phyloP scores from a whole-genome alignment of 2,113 vertebrate genomes.

The Psophia crepitans region DNA sequence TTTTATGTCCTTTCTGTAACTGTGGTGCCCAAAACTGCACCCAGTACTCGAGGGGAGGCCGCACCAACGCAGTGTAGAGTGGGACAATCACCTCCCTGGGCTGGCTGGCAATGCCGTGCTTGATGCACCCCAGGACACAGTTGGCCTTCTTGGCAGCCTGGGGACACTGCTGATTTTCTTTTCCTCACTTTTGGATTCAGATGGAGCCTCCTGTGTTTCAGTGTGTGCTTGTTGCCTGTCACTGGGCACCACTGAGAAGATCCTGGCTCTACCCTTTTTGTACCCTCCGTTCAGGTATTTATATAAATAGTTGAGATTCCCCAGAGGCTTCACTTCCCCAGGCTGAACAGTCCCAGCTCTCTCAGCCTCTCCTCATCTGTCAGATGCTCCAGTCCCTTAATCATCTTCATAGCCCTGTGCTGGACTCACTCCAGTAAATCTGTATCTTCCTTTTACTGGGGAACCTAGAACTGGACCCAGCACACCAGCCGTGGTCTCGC shows the following conservation, averaged over 20 bases:
- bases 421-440: neutral
- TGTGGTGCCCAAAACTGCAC: too few species aligned
- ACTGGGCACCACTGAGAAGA: neutral
- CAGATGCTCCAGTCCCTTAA: neutral
- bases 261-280: neutral
- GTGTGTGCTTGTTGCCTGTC: neutral
- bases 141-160: too few species aligned
- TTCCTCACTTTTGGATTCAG: neutral
- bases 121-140: too few species aligned
- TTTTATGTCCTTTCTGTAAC: too few species aligned
- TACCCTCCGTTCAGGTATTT: neutral
- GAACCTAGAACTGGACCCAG: neutral
- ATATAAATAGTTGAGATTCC: neutral
- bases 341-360: neutral
- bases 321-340: fast-evolving
- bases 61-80: too few species aligned
- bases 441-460: neutral
- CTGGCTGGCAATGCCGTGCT: too few species aligned
- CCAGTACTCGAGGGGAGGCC: too few species aligned
- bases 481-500: neutral
- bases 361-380: neutral
- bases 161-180: too few species aligned
- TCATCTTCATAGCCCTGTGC: fast-evolving
- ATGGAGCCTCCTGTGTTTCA: neutral
- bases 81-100: too few species aligned